phyloP scores from a whole-genome alignment of 64 coral and sea anemone genomes.

The Stylophora pistillata region DNA sequence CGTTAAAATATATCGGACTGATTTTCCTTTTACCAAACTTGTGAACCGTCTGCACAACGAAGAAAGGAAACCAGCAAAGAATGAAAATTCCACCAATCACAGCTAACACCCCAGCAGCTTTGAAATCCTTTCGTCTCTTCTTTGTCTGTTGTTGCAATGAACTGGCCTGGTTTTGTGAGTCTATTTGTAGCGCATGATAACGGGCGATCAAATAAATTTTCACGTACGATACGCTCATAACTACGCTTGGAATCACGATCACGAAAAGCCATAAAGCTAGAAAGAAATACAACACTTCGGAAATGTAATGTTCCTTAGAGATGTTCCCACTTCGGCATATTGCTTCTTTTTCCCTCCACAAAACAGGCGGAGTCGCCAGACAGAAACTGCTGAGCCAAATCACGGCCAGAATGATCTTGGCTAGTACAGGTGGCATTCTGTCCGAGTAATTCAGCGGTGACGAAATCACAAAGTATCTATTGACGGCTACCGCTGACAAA shows the following conservation, averaged over 20 bases:
- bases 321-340: slow-evolving; percentile 88
- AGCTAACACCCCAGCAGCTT: slow-evolving; percentile 81
- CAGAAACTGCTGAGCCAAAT: slow-evolving; percentile 78
- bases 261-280: slow-evolving; percentile 92
- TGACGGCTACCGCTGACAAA: slow-evolving; percentile 84
- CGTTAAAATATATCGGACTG: slow-evolving; percentile 80
- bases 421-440: slow-evolving; percentile 80
- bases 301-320: slow-evolving; percentile 75
- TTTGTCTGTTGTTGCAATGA: slow-evolving; percentile 42
- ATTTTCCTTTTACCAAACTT: slow-evolving; percentile 79
- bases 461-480: slow-evolving; percentile 87
- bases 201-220: slow-evolving; percentile 87
- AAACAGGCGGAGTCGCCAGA: slow-evolving; percentile 78
- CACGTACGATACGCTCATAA: slow-evolving; percentile 86
- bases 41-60: slow-evolving; percentile 90
- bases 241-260: slow-evolving; percentile 72
- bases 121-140: slow-evolving; percentile 73
- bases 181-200: slow-evolving; percentile 66
- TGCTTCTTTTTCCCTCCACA: slow-evolving; percentile 74
- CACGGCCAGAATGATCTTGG: slow-evolving; percentile 76
- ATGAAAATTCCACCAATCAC: slow-evolving; percentile 97
- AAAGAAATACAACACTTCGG: slow-evolving; percentile 92
- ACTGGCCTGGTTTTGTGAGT: slow-evolving; percentile 17
- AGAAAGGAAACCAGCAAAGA: slow-evolving; percentile 94
- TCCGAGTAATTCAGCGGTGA: slow-evolving; percentile 85